A percentile compares a stretch with the other conserved stretches of the same genome.
These are phyloP conservation scores for Ceyx margarethae DNA, from an alignment of 2,113 vertebrate species.

Conservation along the genomic window DNA sequence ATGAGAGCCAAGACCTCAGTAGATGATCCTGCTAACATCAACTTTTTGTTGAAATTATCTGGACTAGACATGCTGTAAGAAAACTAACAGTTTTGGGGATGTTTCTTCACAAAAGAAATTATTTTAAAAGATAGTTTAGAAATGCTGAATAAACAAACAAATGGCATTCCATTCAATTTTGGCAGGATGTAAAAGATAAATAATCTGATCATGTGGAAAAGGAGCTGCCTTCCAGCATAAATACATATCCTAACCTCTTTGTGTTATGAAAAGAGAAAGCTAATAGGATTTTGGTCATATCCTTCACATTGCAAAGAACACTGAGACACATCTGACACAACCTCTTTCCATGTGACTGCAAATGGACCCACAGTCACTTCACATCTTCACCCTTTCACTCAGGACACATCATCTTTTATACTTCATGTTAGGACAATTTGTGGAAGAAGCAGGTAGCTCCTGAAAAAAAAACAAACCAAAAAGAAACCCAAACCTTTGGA, in stretches of 20 bases:
- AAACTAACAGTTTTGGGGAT: slow-evolving; percentile 56
- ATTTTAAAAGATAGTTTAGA: slow-evolving; percentile 50
- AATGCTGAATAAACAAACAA: slow-evolving; percentile 69
- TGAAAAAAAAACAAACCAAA: neutral
- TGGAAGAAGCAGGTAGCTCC: neutral
- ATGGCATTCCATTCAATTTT: slow-evolving; percentile 66
- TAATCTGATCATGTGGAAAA: slow-evolving; percentile 68
- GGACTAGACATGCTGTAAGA: slow-evolving; percentile 59
- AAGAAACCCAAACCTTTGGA: neutral
- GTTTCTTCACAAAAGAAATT: slow-evolving; percentile 59
- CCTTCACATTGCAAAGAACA: neutral
- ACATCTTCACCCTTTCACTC: neutral
- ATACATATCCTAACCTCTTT: slow-evolving; percentile 60
- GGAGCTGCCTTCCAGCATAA: slow-evolving; percentile 68
- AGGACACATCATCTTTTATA: neutral
- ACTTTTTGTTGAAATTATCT: slow-evolving; percentile 58
- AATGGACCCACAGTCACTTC: neutral
- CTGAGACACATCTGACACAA: neutral
- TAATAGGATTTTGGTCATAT: slow-evolving; percentile 50
- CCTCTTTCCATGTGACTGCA: neutral
- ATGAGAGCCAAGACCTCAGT: slow-evolving; percentile 51
- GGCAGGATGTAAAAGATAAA: slow-evolving; percentile 71
- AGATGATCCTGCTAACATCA: slow-evolving; percentile 34
- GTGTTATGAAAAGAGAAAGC: slow-evolving; percentile 64
- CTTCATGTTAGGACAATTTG: neutral